phyloP scores from a whole-genome alignment of 2,113 vertebrate genomes.

The Nymphicus hollandicus region DNA sequence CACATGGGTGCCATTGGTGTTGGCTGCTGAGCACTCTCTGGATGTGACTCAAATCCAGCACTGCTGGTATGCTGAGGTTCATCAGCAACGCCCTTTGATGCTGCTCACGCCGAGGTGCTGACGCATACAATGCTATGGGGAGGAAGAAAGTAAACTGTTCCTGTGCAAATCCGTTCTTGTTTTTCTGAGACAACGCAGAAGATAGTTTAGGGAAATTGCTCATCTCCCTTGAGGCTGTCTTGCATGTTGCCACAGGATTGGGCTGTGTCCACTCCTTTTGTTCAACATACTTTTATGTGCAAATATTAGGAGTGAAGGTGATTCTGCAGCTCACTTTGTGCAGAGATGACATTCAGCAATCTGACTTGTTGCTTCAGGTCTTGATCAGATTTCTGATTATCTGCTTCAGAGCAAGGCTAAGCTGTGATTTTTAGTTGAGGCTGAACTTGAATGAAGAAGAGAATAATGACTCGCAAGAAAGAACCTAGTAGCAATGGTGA shows the following conservation, averaged over 20 bases:
- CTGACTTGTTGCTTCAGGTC: neutral
- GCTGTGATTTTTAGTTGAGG: neutral
- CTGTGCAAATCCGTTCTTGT: slow-evolving; percentile 52
- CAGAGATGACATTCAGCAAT: neutral
- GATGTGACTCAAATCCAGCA: neutral
- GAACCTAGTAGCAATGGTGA: neutral
- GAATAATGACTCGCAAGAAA: neutral
- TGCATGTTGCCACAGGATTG: slow-evolving; percentile 23
- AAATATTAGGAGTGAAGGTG: neutral
- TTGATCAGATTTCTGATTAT: neutral
- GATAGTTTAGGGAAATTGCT: slow-evolving; percentile 35
- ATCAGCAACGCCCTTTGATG: neutral
- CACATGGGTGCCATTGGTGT: neutral
- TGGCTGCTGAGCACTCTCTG: neutral
- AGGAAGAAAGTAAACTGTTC: neutral
- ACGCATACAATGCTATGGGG: neutral
- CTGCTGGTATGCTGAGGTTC: neutral
- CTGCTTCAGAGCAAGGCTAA: neutral
- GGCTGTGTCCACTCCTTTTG: neutral
- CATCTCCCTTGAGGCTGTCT: slow-evolving; percentile 24
- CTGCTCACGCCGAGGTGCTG: neutral
- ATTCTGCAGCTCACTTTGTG: neutral
- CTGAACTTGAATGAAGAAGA: neutral
- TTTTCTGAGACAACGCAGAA: neutral
- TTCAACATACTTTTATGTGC: neutral